phyloP scores from a whole-genome alignment of 1,140 invertebrate genomes.

The Caenorhabditis brenneri region DNA sequence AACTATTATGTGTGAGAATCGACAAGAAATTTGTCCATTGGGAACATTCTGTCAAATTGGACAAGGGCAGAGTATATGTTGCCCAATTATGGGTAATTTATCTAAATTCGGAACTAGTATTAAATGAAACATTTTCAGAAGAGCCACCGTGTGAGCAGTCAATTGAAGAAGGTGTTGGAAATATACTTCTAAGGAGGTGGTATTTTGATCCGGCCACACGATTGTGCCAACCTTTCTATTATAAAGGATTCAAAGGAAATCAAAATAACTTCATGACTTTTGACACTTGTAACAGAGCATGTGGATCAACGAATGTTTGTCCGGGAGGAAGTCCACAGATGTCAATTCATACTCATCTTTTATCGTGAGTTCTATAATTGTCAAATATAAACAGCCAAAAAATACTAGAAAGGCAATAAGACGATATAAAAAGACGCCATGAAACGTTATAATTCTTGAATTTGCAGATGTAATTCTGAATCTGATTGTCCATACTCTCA shows the following conservation, averaged over 20 bases:
- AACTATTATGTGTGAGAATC: conserved; percentile 44
- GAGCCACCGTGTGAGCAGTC: conserved; percentile 44
- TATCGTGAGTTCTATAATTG: not conserved
- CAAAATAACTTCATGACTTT: conserved; percentile 68
- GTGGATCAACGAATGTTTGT: conserved; percentile 51
- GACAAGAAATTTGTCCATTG: conserved; percentile 48
- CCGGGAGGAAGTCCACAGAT: not conserved
- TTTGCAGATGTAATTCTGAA: conserved; percentile 10
- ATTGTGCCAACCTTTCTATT: conserved; percentile 52
- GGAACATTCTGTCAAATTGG: conserved; percentile 57
- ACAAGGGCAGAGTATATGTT: conserved; percentile 55
- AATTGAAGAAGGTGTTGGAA: conserved; percentile 45
- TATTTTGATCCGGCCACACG: conserved; percentile 52
- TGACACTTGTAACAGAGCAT: conserved; percentile 46
- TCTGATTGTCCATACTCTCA: conserved; percentile 15
- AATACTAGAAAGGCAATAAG: not conserved
- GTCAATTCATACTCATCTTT: not conserved
- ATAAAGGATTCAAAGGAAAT: conserved; percentile 66
- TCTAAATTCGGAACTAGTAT: not conserved
- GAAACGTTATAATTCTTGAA: not conserved
- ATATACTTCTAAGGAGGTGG: conserved; percentile 45
- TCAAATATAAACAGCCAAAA: not conserved
- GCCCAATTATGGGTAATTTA: conserved; percentile 46
- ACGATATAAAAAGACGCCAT: not conserved
- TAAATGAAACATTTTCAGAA: not conserved